A percentile compares a stretch with the other conserved stretches of the same genome.
These are phyloP conservation scores for Dexiosoma caninum DNA, from an alignment of 2,888 invertebrate species.

Conservation along the genomic window DNA sequence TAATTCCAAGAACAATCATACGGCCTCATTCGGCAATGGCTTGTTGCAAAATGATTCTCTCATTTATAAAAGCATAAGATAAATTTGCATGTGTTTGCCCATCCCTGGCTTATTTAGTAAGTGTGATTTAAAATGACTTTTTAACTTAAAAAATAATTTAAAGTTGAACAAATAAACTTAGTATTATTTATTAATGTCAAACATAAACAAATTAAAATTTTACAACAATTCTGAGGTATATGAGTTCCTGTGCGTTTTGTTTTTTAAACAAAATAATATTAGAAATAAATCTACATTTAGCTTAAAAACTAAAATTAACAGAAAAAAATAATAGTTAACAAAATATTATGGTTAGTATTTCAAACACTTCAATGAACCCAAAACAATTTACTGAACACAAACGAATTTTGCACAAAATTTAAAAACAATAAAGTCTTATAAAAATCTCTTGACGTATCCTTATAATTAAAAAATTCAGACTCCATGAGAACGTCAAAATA, in stretches of 20 bases:
- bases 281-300: conserved; percentile 31
- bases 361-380: conserved; percentile 34
- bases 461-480: conserved; percentile 78
- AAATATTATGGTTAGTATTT: conserved; percentile 35
- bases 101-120: background rate
- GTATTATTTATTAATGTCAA: conserved; percentile 41
- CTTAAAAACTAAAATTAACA: conserved; percentile 49
- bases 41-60: background rate
- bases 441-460: conserved; percentile 68
- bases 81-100: background rate
- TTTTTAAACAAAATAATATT: conserved; percentile 54
- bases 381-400: conserved; percentile 4
- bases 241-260: conserved; percentile 76
- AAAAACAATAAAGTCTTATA: conserved; percentile 4
- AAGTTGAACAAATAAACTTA: conserved; percentile 37
- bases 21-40: too few species aligned
- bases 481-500: conserved; percentile 67
- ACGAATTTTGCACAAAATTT: conserved; percentile 44
- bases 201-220: conserved; percentile 54
- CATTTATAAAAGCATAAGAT: background rate
- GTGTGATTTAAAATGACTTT: background rate
- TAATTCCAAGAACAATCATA: too few species aligned
- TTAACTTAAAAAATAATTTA: conserved; percentile 25
- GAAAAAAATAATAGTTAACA: conserved; percentile 44
- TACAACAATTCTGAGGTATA: conserved; percentile 74